These are phyloP conservation scores for Columbina picui DNA, from an alignment of 2,113 vertebrate genomes.

Conservation along the genomic window DNA sequence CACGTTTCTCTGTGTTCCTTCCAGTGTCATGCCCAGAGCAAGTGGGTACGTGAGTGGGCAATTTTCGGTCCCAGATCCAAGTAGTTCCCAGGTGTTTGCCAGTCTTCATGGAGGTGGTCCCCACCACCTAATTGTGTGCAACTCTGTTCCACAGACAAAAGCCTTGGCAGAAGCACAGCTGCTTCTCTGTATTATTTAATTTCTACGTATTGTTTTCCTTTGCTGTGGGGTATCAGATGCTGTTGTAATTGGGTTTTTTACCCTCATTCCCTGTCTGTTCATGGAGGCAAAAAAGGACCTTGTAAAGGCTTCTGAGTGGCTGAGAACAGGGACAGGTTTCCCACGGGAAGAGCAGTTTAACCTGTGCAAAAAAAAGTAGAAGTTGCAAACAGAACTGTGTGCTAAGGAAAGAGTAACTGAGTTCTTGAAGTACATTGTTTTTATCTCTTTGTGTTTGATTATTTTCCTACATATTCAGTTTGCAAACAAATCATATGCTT, in stretches of 20 bases:
- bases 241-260: background rate
- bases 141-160: background rate
- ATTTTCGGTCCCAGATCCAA: background rate
- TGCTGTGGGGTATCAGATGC: background rate
- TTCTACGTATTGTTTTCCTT: background rate
- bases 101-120: background rate
- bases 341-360: background rate
- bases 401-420: background rate
- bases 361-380: background rate
- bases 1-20: background rate
- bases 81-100: background rate
- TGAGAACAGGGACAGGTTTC: background rate
- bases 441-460: background rate
- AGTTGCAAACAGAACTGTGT: background rate
- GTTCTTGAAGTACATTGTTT: background rate
- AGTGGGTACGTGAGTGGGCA: background rate
- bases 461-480: background rate
- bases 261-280: background rate
- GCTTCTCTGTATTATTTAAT: background rate
- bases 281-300: background rate
- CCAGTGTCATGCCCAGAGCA: accelerated
- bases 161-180: background rate
- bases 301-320: background rate
- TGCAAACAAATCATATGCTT: background rate
- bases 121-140: background rate